Evolutionary conservation across 1,140 invertebrate genomes (phyloP).

Genomic region (Lutraria rhynchaena): DNA sequence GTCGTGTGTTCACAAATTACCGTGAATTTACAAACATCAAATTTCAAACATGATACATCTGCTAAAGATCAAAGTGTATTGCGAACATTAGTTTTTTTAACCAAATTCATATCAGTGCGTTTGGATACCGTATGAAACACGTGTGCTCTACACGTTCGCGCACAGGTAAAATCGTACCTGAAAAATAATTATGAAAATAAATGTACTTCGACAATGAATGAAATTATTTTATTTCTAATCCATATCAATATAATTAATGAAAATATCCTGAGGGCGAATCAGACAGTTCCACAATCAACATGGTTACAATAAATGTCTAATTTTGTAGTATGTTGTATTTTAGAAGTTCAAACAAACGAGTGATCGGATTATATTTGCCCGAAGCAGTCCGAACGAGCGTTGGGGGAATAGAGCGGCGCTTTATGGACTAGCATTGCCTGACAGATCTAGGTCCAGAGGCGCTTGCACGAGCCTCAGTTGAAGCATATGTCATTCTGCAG

Average conservation of each 20-base stretch:
- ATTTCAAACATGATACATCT: too few species aligned
- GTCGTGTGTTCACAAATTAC: too few species aligned
- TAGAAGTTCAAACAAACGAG: conserved; percentile 44
- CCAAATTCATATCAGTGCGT: too few species aligned
- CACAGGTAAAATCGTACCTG: too few species aligned
- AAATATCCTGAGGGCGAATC: conserved; percentile 21
- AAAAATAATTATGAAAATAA: too few species aligned
- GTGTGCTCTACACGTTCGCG: too few species aligned
- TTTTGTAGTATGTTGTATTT: conserved; percentile 54
- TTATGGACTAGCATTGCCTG: conserved; percentile 28
- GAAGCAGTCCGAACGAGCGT: conserved; percentile 4
- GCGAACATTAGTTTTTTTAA: too few species aligned
- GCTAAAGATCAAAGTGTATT: too few species aligned
- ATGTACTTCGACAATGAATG: not conserved
- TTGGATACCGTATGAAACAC: too few species aligned
- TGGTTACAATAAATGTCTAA: conserved; percentile 39
- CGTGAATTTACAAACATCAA: too few species aligned
- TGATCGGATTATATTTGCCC: conserved; percentile 20
- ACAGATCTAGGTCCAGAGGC: conserved; percentile 6
- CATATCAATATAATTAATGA: conserved; percentile 35
- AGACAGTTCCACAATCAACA: not conserved
- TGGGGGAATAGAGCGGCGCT: conserved; percentile 2
- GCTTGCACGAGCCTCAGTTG: conserved; percentile 9
- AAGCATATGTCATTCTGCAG: conserved; percentile 20
- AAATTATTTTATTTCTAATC: conserved; percentile 34